Percentiles rank a stretch among this genome's conserved stretches.
Evolutionary conservation across 2,888 invertebrate genomes (phyloP).

Genomic region (Calameuta idolon): DNA sequence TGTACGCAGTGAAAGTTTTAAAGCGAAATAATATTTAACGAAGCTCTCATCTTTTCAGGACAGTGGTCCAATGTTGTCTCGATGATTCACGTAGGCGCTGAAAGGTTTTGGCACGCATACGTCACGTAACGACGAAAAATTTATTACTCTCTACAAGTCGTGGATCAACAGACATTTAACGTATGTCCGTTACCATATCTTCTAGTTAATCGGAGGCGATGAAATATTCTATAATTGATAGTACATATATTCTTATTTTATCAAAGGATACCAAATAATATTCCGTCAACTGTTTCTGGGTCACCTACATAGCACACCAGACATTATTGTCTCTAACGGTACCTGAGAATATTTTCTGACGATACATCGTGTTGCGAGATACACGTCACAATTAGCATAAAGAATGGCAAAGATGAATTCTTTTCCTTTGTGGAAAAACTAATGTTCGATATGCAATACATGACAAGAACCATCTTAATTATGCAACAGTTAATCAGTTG

Average conservation of each 20-base stretch:
- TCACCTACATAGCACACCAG: conserved; percentile 35
- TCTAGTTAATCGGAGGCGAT: neutral
- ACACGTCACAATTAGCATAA: neutral
- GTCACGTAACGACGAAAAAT: neutral
- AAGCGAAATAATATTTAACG: neutral
- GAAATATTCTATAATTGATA: neutral
- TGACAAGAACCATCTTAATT: neutral
- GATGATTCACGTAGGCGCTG: neutral
- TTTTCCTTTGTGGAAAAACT: neutral
- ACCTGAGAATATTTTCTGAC: conserved; percentile 6
- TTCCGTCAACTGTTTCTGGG: conserved; percentile 28
- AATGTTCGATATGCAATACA: neutral
- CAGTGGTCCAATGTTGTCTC: neutral
- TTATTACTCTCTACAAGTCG: neutral
- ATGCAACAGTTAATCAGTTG: neutral
- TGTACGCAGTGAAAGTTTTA: neutral
- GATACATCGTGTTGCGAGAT: neutral
- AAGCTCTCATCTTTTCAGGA: neutral
- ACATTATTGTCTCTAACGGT: conserved; percentile 19
- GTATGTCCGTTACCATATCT: neutral
- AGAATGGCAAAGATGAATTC: neutral
- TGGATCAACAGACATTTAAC: neutral
- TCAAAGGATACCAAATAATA: neutral
- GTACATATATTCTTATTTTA: neutral
- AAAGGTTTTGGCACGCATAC: neutral